Percentiles rank a stretch among this genome's conserved stretches.
phyloP scores from a whole-genome alignment of 2,797 vertebrate species.

The Lates japonicus region DNA sequence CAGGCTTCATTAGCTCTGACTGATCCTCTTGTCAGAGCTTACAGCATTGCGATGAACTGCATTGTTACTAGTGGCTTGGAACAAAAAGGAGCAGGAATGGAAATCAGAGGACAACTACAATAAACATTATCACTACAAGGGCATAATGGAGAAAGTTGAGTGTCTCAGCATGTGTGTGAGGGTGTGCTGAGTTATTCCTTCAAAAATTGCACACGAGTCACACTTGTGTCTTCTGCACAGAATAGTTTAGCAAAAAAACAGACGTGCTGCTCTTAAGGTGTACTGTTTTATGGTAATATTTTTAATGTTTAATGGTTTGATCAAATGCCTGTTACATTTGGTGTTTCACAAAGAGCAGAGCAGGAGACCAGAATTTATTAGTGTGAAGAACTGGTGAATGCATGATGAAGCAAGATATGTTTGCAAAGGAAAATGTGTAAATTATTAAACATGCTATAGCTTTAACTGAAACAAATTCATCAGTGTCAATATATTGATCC shows the following conservation, averaged over 20 bases:
- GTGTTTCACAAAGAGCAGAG: constrained; percentile 27
- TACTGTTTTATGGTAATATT: constrained; percentile 10
- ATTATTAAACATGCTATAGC: constrained; percentile 50
- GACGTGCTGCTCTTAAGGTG: not conserved
- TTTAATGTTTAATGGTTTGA: constrained; percentile 50
- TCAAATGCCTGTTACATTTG: constrained; percentile 14
- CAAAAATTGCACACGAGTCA: not conserved
- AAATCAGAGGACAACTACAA: constrained; percentile 30
- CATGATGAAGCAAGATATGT: constrained; percentile 41
- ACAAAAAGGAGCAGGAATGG: constrained; percentile 25
- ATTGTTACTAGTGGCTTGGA: constrained; percentile 48
- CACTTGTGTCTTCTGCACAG: not conserved
- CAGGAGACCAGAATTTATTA: constrained; percentile 24
- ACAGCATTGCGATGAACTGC: constrained; percentile 63
- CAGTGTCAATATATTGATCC: constrained; percentile 10
- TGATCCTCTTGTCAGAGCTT: constrained; percentile 74
- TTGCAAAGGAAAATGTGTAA: constrained; percentile 51
- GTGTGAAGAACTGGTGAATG: constrained; percentile 31
- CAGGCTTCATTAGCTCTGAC: constrained; percentile 79
- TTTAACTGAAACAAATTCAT: constrained; percentile 30
- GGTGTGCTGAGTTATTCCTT: not conserved
- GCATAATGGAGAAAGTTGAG: constrained; percentile 19
- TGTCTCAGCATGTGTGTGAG: not conserved
- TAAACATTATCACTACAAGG: constrained; percentile 31
- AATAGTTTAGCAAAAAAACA: constrained; percentile 7